These are phyloP conservation scores for Clangula hyemalis DNA, from an alignment of 2,797 vertebrate species.

Conservation along the genomic window DNA sequence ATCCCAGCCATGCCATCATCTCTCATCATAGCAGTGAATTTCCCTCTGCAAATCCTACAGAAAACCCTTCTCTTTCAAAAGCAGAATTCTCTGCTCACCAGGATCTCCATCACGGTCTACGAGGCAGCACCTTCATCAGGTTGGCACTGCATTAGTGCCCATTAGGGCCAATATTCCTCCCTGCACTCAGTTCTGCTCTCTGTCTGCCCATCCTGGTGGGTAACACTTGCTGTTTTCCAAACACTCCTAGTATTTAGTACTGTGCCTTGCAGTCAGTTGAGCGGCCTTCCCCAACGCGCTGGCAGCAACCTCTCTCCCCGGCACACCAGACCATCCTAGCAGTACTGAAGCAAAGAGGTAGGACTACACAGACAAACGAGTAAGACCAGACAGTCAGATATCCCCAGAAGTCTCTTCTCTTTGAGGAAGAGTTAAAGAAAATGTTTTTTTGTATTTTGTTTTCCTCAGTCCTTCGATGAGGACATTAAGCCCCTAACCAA, in stretches of 20 bases:
- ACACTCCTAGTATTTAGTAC: background rate
- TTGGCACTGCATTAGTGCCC: background rate
- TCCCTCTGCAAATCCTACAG: background rate
- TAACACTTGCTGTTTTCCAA: background rate
- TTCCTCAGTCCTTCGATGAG: background rate
- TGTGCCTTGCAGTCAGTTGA: background rate
- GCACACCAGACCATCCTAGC: background rate
- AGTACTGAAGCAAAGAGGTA: background rate
- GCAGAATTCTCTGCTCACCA: background rate
- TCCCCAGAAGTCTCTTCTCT: slow-evolving; percentile 41
- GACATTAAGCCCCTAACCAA: slow-evolving; percentile 4
- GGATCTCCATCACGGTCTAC: background rate
- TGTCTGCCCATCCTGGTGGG: background rate
- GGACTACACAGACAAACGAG: slow-evolving; percentile 19
- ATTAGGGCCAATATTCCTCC: background rate
- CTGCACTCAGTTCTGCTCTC: background rate
- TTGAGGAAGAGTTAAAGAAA: background rate
- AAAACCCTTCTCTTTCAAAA: background rate
- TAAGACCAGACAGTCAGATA: slow-evolving; percentile 12
- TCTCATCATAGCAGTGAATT: fast-evolving
- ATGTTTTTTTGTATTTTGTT: background rate
- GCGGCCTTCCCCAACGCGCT: background rate
- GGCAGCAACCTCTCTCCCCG: background rate
- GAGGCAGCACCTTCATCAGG: background rate
- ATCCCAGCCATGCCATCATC: background rate